A percentile compares a stretch with the other conserved stretches of the same genome.
phyloP scores from a whole-genome alignment of 1,140 invertebrate genomes.

The Nephotettix cincticeps region DNA sequence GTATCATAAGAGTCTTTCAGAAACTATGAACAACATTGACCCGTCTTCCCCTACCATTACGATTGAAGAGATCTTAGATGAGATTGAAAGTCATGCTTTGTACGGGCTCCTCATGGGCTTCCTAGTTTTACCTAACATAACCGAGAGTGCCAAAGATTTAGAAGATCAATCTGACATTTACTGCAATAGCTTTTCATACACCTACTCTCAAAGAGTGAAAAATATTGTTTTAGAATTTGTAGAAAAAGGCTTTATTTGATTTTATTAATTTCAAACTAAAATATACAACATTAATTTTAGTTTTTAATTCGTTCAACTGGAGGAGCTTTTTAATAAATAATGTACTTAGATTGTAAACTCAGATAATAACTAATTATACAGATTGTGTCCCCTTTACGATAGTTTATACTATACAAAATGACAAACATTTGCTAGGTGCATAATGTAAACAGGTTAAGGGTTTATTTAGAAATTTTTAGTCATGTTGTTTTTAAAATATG shows the following conservation, averaged over 20 bases:
- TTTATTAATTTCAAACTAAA: too few species aligned
- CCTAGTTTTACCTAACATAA: conserved; percentile 34
- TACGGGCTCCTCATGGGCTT: conserved; percentile 34
- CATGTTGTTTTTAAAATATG: too few species aligned
- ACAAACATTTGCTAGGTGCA: too few species aligned
- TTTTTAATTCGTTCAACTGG: too few species aligned
- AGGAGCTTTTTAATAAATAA: too few species aligned
- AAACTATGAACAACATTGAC: conserved; percentile 9
- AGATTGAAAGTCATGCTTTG: conserved; percentile 32
- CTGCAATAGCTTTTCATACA: conserved; percentile 7
- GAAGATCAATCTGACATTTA: not conserved
- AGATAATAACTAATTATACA: too few species aligned
- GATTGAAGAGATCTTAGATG: conserved; percentile 25
- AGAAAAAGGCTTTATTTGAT: conserved; percentile 35
- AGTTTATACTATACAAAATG: too few species aligned
- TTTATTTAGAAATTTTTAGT: too few species aligned
- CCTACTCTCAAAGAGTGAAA: conserved; percentile 28
- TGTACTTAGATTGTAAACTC: too few species aligned
- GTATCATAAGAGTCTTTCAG: conserved; percentile 55
- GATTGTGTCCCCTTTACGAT: too few species aligned
- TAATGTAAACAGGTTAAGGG: too few species aligned
- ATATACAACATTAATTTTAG: too few species aligned
- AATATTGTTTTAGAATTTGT: conserved; percentile 33
- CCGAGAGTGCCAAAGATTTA: conserved; percentile 4
- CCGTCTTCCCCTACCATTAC: conserved; percentile 24